Conservation (phyloP, 2,113 vertebrate genomes). For the Bubo scandiacus region DNA sequence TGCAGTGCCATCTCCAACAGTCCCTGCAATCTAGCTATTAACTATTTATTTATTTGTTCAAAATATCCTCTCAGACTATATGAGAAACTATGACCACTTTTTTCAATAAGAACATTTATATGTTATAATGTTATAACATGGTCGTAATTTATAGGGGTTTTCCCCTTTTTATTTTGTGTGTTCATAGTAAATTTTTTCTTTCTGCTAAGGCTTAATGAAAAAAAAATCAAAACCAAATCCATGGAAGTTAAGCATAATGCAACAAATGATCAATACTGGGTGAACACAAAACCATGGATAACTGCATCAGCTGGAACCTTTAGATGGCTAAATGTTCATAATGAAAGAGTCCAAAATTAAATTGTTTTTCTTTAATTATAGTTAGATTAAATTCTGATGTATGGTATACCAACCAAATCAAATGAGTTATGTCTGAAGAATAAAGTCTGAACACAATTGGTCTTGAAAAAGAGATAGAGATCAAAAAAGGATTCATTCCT, state of each 20-base stretch:
- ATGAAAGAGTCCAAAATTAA: background rate
- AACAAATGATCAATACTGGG: background rate
- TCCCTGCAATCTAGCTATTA: background rate
- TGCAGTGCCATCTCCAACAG: background rate
- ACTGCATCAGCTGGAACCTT: background rate
- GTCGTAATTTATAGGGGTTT: background rate
- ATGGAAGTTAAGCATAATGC: background rate
- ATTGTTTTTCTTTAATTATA: background rate
- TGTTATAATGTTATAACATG: background rate
- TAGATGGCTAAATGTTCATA: background rate
- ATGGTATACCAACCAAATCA: background rate
- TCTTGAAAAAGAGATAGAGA: background rate
- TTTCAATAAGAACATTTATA: background rate
- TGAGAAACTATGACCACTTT: background rate
- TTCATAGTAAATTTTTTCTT: background rate
- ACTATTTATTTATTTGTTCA: background rate
- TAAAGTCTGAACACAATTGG: background rate
- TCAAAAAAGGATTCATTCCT: background rate
- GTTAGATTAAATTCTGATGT: background rate
- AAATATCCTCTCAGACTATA: background rate
- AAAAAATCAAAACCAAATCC: background rate
- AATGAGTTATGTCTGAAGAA: background rate
- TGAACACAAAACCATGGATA: background rate
- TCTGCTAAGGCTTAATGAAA: background rate
- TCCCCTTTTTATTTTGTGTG: background rate